Conservation (phyloP, 2,888 invertebrate species). For the Cryptocheilus praepositus region DNA sequence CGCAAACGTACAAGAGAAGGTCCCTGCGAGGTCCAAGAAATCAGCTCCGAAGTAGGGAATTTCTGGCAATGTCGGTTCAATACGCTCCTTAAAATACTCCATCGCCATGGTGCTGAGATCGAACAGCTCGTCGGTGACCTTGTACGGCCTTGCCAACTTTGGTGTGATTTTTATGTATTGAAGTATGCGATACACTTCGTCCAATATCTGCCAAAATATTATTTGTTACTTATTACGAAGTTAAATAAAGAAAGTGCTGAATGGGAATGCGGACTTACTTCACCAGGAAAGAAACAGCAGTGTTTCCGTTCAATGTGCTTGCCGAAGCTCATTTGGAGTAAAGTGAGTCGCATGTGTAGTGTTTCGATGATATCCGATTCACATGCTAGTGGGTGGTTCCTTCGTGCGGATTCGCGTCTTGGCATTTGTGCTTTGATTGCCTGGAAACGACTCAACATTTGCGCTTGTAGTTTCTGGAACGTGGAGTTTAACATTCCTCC, state of each 20-base stretch:
- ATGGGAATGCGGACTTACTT: conserved; percentile 78
- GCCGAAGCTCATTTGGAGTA: conserved; percentile 95
- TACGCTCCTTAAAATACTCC: conserved; percentile 97
- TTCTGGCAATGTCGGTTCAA: conserved; percentile 92
- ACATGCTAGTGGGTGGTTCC: conserved; percentile 92
- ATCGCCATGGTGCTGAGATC: conserved; percentile 98
- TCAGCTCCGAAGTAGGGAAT: conserved; percentile 91
- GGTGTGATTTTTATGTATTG: conserved; percentile 88
- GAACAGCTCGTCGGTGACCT: conserved; percentile 95
- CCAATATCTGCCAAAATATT: conserved; percentile 83
- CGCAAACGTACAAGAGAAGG: conserved; percentile 79
- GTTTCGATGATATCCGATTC: conserved; percentile 96
- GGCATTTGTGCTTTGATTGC: conserved; percentile 94
- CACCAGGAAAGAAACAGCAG: conserved; percentile 96
- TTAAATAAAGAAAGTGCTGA: conserved; percentile 3
- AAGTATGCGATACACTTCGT: conserved; percentile 92
- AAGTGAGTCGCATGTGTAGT: conserved; percentile 91
- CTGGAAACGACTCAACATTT: conserved; percentile 90
- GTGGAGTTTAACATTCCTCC: conserved; percentile 88
- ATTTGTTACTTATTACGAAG: not conserved
- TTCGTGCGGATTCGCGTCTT: conserved; percentile 90
- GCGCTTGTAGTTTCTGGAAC: conserved; percentile 89
- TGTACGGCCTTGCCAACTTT: conserved; percentile 90
- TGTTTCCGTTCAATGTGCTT: conserved; percentile 95
- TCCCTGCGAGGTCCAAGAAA: conserved; percentile 86